phyloP scores from a whole-genome alignment of 2,888 invertebrate species.

The Belgica antarctica region DNA sequence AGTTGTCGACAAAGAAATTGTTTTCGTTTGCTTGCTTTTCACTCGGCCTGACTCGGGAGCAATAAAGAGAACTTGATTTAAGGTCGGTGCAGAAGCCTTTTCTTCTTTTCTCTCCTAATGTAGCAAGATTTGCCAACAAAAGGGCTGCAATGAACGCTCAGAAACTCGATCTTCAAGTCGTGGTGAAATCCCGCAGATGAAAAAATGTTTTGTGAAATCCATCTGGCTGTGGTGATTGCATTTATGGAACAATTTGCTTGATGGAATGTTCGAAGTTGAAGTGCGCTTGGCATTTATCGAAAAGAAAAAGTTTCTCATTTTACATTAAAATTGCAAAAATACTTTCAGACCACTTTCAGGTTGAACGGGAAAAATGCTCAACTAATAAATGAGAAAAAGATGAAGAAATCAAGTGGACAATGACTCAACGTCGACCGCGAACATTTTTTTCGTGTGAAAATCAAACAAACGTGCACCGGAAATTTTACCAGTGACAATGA shows the following conservation, averaged over 20 bases:
- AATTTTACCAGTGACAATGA: too few relatives aligned
- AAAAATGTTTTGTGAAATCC: too few relatives aligned
- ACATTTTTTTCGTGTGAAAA: neutral
- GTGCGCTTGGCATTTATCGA: neutral
- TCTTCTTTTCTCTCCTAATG: neutral
- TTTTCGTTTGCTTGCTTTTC: neutral
- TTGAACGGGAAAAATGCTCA: too few relatives aligned
- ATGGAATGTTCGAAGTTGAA: conserved; percentile 4
- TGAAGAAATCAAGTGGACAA: neutral
- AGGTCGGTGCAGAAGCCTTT: too few relatives aligned
- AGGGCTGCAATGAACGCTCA: neutral
- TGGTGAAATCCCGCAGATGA: too few relatives aligned
- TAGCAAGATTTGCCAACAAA: too few relatives aligned
- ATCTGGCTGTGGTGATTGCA: too few relatives aligned
- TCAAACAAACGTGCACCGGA: neutral
- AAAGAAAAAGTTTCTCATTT: neutral
- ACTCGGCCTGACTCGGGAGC: too few relatives aligned
- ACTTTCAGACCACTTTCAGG: neutral
- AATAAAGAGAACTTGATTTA: neutral
- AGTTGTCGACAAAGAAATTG: conserved; percentile 10
- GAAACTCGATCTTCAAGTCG: conserved; percentile 18
- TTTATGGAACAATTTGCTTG: neutral
- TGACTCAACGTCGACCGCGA: neutral
- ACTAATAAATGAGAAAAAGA: neutral
- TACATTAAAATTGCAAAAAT: neutral